Conservation (phyloP, 2,113 vertebrate genomes). For the Galemys pyrenaicus region DNA sequence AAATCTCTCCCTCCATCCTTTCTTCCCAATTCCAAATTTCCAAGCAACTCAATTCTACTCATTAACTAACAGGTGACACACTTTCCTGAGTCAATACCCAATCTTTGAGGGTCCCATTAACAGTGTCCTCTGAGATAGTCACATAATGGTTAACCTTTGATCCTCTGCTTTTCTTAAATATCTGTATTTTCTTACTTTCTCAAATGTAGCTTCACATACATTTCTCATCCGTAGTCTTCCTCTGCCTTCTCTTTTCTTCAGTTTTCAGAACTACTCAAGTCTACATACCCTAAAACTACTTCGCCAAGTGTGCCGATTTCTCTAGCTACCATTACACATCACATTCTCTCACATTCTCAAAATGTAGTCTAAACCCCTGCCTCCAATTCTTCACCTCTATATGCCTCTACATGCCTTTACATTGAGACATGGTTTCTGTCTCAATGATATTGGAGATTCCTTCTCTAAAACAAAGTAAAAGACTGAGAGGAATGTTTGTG, state of each 20-base stretch:
- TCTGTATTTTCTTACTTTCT: neutral
- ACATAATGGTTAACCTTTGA: neutral
- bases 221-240: neutral
- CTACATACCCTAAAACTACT: neutral
- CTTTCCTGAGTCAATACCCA: neutral
- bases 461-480: neutral
- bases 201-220: neutral
- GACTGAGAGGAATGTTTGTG: neutral
- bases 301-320: neutral
- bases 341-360: neutral
- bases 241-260: neutral
- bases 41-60: neutral
- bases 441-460: neutral
- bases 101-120: neutral
- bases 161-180: neutral
- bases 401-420: neutral
- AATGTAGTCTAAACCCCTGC: neutral
- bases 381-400: neutral
- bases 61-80: neutral
- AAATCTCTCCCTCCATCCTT: neutral
- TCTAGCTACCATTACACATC: neutral
- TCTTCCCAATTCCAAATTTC: neutral
- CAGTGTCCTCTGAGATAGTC: neutral
- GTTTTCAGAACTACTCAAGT: neutral
- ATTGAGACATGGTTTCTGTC: neutral